A percentile compares a stretch with the other conserved stretches of the same genome.
These are phyloP conservation scores for Malurus melanocephalus DNA, from an alignment of 2,113 vertebrate species.

Conservation along the genomic window DNA sequence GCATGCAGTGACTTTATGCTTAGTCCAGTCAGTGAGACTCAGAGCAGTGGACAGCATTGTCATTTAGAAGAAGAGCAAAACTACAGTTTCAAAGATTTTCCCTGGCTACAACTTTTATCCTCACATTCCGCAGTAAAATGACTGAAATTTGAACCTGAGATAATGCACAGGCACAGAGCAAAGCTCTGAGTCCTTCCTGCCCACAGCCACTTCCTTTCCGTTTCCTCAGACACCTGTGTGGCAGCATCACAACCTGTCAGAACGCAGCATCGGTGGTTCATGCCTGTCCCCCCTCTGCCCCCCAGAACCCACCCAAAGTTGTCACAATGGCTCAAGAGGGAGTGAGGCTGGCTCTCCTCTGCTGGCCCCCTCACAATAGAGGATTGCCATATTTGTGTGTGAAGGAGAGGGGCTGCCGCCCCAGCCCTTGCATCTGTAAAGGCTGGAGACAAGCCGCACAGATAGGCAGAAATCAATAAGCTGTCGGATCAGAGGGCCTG, in stretches of 20 bases:
- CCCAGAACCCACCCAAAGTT: neutral
- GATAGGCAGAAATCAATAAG: constrained; percentile 63
- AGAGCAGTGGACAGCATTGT: neutral
- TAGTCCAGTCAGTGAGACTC: neutral
- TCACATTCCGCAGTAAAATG: fast-evolving
- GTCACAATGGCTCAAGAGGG: neutral
- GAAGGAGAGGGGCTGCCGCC: constrained; percentile 27
- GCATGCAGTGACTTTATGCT: fast-evolving
- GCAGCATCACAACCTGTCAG: neutral
- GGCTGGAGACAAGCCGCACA: constrained; percentile 26
- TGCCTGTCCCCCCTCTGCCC: neutral
- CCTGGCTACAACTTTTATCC: neutral
- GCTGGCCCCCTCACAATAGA: constrained; percentile 29
- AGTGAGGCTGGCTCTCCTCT: neutral
- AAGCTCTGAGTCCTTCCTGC: neutral
- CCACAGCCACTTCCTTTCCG: neutral
- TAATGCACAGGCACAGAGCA: neutral
- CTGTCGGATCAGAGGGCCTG: constrained; percentile 57
- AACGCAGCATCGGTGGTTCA: neutral
- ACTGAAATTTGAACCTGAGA: neutral
- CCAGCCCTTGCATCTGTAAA: constrained; percentile 46
- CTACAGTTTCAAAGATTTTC: neutral
- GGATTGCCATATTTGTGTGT: constrained; percentile 32
- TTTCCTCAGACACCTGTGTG: neutral
- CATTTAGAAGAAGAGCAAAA: neutral